Evolutionary conservation across 1,140 invertebrate genomes (phyloP), one percentile per base, ranked within the genome.

Genomic region (Drosophila arawakana): DNA sequence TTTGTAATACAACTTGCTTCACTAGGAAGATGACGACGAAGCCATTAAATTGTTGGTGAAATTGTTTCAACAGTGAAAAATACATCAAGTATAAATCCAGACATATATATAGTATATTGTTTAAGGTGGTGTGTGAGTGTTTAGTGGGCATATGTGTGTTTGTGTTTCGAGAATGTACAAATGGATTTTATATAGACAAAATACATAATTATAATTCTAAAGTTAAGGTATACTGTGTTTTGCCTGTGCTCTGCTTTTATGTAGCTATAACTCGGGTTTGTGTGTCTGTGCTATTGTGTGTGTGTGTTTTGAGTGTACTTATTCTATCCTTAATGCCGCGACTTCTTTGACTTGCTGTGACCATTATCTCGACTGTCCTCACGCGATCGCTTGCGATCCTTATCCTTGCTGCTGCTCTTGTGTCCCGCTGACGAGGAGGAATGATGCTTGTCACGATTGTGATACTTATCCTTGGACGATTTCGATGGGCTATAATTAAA

Each of bases 331-430:
- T 80, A 92, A 62, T 74, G 91, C 93, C 93, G 96, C 18, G 95
- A 94, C 93, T 94, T 96, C 90, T 96, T 96, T 52, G 95, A 93
- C 67, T 93, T 94, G 41, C 41, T 43, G 76, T 94, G 95, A 9
- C 94, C 93, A 84, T 94, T 94, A 43, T 96, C 96, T n/a, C 93
- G 93, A 81, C 95, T 96, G 65, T 96, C 95, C 35, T 97, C 96
- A 25, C 96, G 94, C 8, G 95, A 94, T 37, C 96, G 94, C 91
- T 97, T 97, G 54, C 91, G 88, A 80, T 85, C 77, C 70, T 88
- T 85, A 58, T 92, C 90, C 69, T 90, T 84, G 79, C 76, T 82
- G 76, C 72, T 79, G 73, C 77, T 83, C 63, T 90, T 91, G 73
- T 89, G 78, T 54, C 78, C 75, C 63, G 91, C 88, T 72, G 91